Percentiles rank a stretch among this genome's conserved stretches.
Conservation (phyloP, 2,113 vertebrate genomes). For the Channa maculata region DNA sequence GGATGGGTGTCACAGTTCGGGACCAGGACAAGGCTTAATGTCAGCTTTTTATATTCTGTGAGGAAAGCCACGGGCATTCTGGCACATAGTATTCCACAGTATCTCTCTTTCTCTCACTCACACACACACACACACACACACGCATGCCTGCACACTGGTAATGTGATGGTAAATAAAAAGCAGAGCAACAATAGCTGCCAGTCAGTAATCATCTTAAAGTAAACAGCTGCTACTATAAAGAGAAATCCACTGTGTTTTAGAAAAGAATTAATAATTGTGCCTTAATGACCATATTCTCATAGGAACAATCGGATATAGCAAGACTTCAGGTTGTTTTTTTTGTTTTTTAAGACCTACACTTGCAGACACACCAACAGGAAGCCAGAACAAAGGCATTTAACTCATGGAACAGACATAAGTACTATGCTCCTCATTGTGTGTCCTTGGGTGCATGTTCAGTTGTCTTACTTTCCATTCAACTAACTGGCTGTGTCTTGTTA, state of each 20-base stretch:
- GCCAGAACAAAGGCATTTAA: constrained; percentile 19
- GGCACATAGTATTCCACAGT: background rate
- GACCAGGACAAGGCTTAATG: constrained; percentile 39
- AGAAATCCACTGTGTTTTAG: background rate
- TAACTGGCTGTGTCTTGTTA: constrained; percentile 21
- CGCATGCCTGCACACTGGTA: constrained; percentile 10
- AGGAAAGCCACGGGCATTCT: constrained; percentile 16
- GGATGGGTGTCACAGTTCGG: constrained; percentile 44
- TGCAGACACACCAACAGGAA: constrained; percentile 15
- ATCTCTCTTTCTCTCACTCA: constrained; percentile 6
- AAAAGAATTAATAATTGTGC: constrained; percentile 10
- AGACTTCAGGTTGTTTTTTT: background rate
- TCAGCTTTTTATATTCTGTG: constrained; percentile 55
- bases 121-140: background rate
- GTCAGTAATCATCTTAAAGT: constrained; percentile 31
- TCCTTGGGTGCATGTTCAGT: constrained; percentile 6
- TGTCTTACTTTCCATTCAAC: constrained; percentile 22
- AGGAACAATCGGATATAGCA: background rate
- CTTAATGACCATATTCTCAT: constrained; percentile 3
- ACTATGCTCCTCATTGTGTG: constrained; percentile 29
- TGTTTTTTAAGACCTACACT: constrained; percentile 7
- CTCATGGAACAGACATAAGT: constrained; percentile 6
- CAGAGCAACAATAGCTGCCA: constrained; percentile 42
- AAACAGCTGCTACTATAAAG: constrained; percentile 26
- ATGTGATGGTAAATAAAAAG: constrained; percentile 41